These are phyloP conservation scores for Mus spretus DNA, from an alignment of 2,797 vertebrate genomes.

Conservation along the genomic window DNA sequence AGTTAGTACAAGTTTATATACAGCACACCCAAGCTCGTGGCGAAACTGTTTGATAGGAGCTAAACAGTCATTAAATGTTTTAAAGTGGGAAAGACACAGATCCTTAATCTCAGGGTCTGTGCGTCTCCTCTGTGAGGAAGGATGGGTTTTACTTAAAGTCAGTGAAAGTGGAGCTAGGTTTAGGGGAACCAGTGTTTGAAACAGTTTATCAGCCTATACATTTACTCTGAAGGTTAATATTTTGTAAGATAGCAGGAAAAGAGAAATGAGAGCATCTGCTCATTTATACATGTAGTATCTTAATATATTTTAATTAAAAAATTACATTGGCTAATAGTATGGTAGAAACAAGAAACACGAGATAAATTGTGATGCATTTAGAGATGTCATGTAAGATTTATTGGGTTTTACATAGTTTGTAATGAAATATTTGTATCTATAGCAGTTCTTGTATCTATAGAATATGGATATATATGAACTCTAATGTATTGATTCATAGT, in stretches of 20 bases:
- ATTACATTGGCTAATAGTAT: slow-evolving; percentile 71
- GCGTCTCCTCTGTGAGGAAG: background rate
- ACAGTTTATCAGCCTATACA: background rate
- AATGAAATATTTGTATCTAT: slow-evolving; percentile 28
- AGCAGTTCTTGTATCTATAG: background rate
- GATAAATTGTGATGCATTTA: slow-evolving; percentile 67
- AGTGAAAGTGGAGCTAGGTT: slow-evolving; percentile 1
- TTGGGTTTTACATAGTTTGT: slow-evolving; percentile 12
- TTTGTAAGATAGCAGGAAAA: slow-evolving; percentile 35
- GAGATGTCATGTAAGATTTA: slow-evolving; percentile 64
- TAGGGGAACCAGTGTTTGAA: slow-evolving; percentile 43
- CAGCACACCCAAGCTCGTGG: background rate
- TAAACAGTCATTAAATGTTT: background rate
- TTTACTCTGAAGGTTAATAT: background rate
- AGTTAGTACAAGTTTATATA: background rate
- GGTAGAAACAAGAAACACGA: slow-evolving; percentile 42
- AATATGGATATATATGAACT: background rate
- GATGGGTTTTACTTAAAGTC: slow-evolving; percentile 10
- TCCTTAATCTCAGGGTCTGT: background rate
- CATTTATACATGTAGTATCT: slow-evolving; percentile 67
- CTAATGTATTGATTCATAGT: background rate
- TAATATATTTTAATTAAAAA: slow-evolving; percentile 31
- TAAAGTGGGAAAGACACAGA: background rate
- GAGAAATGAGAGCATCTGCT: background rate
- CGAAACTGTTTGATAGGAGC: background rate